A percentile compares a stretch with the other conserved stretches of the same genome.
Evolutionary conservation across 2,888 invertebrate species (phyloP).

Genomic region (Noctua janthe): DNA sequence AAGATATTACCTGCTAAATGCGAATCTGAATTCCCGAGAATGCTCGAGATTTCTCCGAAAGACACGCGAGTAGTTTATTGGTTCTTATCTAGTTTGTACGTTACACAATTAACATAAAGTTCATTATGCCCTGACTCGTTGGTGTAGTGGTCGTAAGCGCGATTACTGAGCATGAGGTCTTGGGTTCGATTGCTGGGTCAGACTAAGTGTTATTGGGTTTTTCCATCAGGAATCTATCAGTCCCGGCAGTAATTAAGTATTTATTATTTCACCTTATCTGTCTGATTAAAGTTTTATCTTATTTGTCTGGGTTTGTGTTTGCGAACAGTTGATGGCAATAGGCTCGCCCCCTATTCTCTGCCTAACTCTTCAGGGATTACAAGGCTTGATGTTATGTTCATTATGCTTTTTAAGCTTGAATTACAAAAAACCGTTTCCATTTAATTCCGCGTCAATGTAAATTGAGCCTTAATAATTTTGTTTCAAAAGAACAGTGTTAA

Average conservation of each 20-base stretch:
- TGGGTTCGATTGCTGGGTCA: not conserved
- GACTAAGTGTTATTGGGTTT: not conserved
- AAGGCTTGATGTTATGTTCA: not conserved
- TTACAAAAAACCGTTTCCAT: not conserved
- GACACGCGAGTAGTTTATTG: not conserved
- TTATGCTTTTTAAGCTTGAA: not conserved
- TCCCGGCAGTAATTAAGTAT: not conserved
- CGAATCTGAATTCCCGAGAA: not conserved
- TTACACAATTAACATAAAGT: not conserved
- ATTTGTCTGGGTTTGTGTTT: not conserved
- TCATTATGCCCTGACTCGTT: not conserved
- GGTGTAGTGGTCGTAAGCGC: not conserved
- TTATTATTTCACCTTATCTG: not conserved
- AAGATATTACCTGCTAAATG: not conserved
- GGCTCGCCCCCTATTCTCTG: not conserved
- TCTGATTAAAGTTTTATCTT: not conserved
- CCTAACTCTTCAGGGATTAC: not conserved
- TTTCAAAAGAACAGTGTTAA: conserved; percentile 57
- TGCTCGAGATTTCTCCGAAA: not conserved
- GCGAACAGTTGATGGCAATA: not conserved
- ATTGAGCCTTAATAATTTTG: conserved; percentile 39
- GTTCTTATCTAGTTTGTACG: not conserved
- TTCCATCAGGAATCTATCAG: not conserved
- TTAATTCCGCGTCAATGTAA: not conserved
- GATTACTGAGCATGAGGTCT: not conserved